Percentiles rank a stretch among this genome's conserved stretches.
These are phyloP conservation scores for Pluvianellus socialis DNA, from an alignment of 2,113 vertebrate genomes.

Conservation along the genomic window DNA sequence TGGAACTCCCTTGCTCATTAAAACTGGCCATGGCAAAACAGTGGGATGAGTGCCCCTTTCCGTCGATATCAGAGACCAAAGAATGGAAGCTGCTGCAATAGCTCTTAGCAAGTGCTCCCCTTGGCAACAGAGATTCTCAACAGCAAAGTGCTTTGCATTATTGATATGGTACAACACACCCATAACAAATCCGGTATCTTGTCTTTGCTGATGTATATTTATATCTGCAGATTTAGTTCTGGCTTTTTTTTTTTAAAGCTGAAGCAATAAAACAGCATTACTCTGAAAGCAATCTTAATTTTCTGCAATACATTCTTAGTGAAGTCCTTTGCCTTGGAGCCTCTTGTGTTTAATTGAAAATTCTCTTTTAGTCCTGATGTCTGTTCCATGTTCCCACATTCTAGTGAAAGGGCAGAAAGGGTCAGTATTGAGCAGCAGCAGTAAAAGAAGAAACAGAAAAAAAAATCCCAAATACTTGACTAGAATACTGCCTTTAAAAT, in stretches of 20 bases:
- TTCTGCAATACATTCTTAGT: background rate
- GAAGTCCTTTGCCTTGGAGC: background rate
- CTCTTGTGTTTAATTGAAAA: constrained; percentile 25
- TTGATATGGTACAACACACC: background rate
- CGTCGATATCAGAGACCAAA: rapidly evolving
- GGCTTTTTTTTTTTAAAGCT: background rate
- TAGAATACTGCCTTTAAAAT: constrained; percentile 12
- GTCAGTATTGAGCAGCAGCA: background rate
- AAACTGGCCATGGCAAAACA: background rate
- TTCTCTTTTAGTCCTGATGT: background rate
- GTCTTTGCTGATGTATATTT: background rate
- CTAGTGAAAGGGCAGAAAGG: background rate
- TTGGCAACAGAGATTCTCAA: background rate
- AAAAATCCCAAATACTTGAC: background rate
- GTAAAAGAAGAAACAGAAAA: background rate
- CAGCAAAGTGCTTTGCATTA: constrained; percentile 26
- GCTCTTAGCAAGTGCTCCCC: background rate
- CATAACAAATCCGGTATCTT: background rate
- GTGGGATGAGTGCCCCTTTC: background rate
- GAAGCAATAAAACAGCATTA: background rate
- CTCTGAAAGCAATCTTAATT: background rate
- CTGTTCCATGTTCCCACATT: background rate
- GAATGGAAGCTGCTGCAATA: background rate
- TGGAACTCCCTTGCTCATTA: background rate
- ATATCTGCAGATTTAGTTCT: background rate